These are phyloP conservation scores for Dryoscopus gambensis DNA, from an alignment of 2,113 vertebrate species.

Conservation along the genomic window DNA sequence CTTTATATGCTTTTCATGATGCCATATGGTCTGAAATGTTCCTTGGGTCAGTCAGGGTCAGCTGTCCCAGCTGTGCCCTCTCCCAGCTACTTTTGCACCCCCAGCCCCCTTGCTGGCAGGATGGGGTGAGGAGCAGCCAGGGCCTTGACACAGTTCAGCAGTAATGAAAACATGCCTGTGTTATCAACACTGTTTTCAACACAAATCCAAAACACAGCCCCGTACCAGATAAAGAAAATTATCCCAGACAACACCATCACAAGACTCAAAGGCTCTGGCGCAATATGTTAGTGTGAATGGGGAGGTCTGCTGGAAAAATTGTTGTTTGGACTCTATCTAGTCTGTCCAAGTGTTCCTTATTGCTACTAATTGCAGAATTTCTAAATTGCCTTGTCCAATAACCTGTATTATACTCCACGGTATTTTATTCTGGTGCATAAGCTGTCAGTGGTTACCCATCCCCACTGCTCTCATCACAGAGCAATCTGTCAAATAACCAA, in stretches of 20 bases:
- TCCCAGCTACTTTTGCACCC: not conserved
- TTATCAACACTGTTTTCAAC: not conserved
- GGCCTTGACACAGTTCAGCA: not conserved
- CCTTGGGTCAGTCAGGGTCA: not conserved
- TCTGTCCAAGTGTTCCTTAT: not conserved
- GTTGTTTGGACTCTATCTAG: not conserved
- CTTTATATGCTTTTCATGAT: not conserved
- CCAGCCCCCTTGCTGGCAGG: accelerated
- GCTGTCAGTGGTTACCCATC: not conserved
- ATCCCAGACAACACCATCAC: not conserved
- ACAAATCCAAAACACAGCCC: not conserved
- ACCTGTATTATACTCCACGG: accelerated
- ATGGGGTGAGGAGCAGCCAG: not conserved
- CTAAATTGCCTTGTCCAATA: not conserved
- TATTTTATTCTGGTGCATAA: not conserved
- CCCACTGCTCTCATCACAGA: not conserved
- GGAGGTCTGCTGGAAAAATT: not conserved
- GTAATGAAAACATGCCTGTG: not conserved
- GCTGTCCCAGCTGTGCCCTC: not conserved
- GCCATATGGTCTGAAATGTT: not conserved
- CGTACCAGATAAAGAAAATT: not conserved
- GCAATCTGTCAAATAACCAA: not conserved
- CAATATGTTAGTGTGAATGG: not conserved
- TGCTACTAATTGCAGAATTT: not conserved
- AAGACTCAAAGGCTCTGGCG: not conserved